Conservation (phyloP, 1,140 invertebrate genomes). For the Spodoptera frugiperda region DNA sequence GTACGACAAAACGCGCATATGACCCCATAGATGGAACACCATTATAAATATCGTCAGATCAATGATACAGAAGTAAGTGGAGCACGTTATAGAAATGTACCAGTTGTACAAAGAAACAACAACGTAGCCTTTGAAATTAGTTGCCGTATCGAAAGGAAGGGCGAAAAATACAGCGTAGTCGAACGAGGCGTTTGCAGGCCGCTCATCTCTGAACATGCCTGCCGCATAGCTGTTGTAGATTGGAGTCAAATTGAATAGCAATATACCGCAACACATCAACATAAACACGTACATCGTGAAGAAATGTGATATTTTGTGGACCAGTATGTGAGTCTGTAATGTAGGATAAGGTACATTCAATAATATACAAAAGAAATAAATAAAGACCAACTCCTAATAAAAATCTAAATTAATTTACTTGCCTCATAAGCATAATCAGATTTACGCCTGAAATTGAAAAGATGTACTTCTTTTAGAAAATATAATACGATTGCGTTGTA, state of each 20-base stretch:
- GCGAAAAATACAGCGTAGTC: neutral
- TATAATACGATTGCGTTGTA: conserved; percentile 13
- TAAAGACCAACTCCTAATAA: no score
- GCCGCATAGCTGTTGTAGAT: neutral
- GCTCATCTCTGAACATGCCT: neutral
- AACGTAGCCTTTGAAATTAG: neutral
- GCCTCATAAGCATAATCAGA: conserved; percentile 56
- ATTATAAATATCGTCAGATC: neutral
- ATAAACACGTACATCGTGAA: conserved; percentile 49
- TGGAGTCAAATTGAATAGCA: conserved; percentile 1
- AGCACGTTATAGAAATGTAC: neutral
- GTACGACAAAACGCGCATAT: neutral
- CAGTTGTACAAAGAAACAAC: neutral
- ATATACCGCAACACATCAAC: conserved; percentile 21
- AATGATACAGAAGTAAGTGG: neutral
- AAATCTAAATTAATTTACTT: neutral
- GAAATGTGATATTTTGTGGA: conserved; percentile 58
- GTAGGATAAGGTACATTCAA: conserved; percentile 1
- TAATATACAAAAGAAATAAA: neutral
- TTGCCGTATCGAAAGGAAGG: neutral
- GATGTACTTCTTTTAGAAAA: conserved; percentile 54
- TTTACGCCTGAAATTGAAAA: conserved; percentile 56
- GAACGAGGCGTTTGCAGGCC: neutral
- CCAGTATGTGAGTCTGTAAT: conserved; percentile 55
- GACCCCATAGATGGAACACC: conserved; percentile 9